Conservation (phyloP, 2,888 invertebrate species). For the Lochmaea capreae region DNA sequence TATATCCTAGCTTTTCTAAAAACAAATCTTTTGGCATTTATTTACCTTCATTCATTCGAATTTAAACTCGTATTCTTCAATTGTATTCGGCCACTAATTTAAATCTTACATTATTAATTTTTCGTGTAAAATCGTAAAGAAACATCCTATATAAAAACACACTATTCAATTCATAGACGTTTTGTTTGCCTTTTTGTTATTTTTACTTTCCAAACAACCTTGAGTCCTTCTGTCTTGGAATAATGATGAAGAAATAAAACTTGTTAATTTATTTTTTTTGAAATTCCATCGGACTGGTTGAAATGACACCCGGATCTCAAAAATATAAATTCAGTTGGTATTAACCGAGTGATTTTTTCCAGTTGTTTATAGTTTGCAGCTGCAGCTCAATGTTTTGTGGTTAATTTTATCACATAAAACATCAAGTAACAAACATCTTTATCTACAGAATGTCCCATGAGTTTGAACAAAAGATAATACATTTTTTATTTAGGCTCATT, state of each 20-base stretch:
- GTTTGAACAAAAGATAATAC: too few relatives aligned
- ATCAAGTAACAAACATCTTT: not conserved
- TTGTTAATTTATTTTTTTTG: constrained; percentile 2
- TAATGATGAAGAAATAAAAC: constrained; percentile 8
- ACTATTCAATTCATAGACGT: not conserved
- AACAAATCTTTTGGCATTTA: too few relatives aligned
- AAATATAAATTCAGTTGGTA: not conserved
- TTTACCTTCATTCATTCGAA: too few relatives aligned
- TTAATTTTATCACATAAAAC: not conserved
- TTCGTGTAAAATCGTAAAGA: not conserved
- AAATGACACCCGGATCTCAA: constrained; percentile 12
- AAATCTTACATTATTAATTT: too few relatives aligned
- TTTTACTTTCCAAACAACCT: constrained; percentile 8
- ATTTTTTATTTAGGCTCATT: too few relatives aligned
- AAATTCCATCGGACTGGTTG: constrained; percentile 1
- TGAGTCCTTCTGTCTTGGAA: constrained; percentile 16
- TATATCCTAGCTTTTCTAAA: too few relatives aligned
- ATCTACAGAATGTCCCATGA: too few relatives aligned
- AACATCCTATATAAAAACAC: not conserved
- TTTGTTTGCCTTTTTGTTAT: not conserved
- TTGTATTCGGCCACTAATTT: too few relatives aligned
- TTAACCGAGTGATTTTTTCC: not conserved
- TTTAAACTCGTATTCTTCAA: too few relatives aligned
- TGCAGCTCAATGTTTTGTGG: not conserved
- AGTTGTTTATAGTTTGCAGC: not conserved